Percentiles rank a stretch among this genome's conserved stretches.
These are phyloP conservation scores for Conus ventricosus DNA, from an alignment of 1,140 invertebrate species.

Conservation along the genomic window DNA sequence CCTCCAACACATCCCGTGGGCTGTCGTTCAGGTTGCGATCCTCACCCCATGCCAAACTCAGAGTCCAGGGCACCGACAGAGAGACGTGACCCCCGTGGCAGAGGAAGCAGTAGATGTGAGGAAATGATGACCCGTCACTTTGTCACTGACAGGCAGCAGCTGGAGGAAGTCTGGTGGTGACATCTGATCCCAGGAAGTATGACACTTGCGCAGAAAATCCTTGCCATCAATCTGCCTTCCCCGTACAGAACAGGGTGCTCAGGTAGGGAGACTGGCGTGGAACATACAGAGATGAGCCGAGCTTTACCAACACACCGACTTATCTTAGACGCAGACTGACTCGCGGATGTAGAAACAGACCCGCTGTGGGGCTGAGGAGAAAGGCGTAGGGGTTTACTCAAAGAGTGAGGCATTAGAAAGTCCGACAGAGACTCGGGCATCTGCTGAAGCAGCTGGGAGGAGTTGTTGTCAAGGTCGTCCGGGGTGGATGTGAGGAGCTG, in stretches of 20 bases:
- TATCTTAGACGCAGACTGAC: neutral
- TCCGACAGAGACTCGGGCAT: neutral
- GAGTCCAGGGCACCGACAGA: neutral
- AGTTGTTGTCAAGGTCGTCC: neutral
- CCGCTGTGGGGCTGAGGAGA: neutral
- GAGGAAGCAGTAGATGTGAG: constrained; percentile 6
- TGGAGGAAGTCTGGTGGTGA: neutral
- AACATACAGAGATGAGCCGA: neutral
- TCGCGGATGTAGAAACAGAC: neutral
- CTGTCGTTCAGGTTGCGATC: neutral
- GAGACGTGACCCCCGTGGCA: neutral
- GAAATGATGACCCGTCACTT: neutral
- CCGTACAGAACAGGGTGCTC: neutral
- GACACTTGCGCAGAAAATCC: neutral
- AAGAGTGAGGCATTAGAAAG: neutral
- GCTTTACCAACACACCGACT: neutral
- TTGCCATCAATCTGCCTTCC: neutral
- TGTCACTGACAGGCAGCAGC: constrained; percentile 10
- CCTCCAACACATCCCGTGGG: neutral
- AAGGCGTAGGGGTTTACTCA: neutral
- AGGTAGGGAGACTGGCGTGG: neutral
- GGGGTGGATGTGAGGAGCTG: neutral
- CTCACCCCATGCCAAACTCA: neutral
- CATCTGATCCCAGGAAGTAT: neutral
- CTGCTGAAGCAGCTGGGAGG: neutral